Percentiles rank a stretch among this genome's conserved stretches.
Conservation (phyloP, 1,140 invertebrate genomes). For the Penaeus chinensis region DNA sequence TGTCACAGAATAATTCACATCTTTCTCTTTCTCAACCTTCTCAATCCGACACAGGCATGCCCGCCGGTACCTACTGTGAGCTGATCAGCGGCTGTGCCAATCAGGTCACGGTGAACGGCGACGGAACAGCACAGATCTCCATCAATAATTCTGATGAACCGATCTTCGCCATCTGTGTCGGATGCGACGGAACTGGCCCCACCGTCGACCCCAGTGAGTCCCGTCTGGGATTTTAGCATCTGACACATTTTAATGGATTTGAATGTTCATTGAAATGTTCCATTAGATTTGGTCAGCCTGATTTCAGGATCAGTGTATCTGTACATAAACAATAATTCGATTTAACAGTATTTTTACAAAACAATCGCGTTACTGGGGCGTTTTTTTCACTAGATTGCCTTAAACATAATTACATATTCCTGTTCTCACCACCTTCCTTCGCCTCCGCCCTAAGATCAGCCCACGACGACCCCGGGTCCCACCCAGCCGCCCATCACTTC, state of each 20-base stretch:
- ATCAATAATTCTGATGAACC: conserved; percentile 62
- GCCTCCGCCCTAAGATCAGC: not conserved
- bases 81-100: conserved; percentile 63
- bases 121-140: conserved; percentile 64
- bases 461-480: conserved; percentile 37
- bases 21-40: not conserved
- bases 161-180: conserved; percentile 65
- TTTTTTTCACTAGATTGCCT: too few species aligned
- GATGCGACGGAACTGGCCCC: conserved; percentile 41
- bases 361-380: too few species aligned
- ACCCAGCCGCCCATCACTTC: conserved; percentile 41
- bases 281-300: too few species aligned
- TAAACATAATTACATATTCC: not conserved
- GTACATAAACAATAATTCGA: too few species aligned
- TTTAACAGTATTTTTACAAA: too few species aligned
- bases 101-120: conserved; percentile 65
- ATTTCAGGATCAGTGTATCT: too few species aligned
- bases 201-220: conserved; percentile 66
- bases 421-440: not conserved
- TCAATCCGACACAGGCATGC: conserved; percentile 65
- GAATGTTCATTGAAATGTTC: too few species aligned
- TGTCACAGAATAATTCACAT: not conserved
- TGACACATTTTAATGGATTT: too few species aligned
- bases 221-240: not conserved
- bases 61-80: conserved; percentile 70